These are phyloP conservation scores for Muscicapa adusta DNA, from an alignment of 2,113 vertebrate species.

Conservation along the genomic window DNA sequence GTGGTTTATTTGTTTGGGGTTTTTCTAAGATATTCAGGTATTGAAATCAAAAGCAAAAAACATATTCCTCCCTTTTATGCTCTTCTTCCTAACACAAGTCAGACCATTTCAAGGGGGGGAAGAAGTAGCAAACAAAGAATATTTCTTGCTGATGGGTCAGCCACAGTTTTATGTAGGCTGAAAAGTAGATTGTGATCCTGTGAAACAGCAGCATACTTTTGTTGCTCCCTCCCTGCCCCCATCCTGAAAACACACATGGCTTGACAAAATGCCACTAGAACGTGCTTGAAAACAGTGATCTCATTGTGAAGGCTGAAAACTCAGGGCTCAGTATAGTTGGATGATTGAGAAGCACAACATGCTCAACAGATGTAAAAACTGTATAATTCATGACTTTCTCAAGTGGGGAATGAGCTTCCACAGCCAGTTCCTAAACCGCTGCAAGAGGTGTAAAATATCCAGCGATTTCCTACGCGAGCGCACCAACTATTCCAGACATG, in stretches of 20 bases:
- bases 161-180: slow-evolving; percentile 40
- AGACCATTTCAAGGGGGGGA: background rate
- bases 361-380: slow-evolving; percentile 77
- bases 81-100: background rate
- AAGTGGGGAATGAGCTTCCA: slow-evolving; percentile 72
- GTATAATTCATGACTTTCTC: slow-evolving; percentile 73
- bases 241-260: slow-evolving; percentile 64
- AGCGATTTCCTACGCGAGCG: slow-evolving; percentile 81
- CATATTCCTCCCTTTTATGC: background rate
- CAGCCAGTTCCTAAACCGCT: slow-evolving; percentile 79
- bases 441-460: slow-evolving; percentile 87
- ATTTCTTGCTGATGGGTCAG: slow-evolving; percentile 47
- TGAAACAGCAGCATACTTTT: slow-evolving; percentile 42
- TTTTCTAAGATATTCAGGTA: background rate
- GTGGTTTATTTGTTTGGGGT: background rate
- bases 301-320: slow-evolving; percentile 72
- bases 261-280: slow-evolving; percentile 70
- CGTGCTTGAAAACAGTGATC: slow-evolving; percentile 73
- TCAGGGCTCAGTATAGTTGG: slow-evolving; percentile 50
- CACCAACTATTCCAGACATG: slow-evolving; percentile 85
- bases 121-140: slow-evolving; percentile 53
- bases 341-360: slow-evolving; percentile 80
- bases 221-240: slow-evolving; percentile 58
- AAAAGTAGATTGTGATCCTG: slow-evolving; percentile 21
- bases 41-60: background rate